Evolutionary conservation across 2,113 vertebrate genomes (phyloP), one percentile per base, ranked within the genome.

Genomic region (Glaucomys volans): DNA sequence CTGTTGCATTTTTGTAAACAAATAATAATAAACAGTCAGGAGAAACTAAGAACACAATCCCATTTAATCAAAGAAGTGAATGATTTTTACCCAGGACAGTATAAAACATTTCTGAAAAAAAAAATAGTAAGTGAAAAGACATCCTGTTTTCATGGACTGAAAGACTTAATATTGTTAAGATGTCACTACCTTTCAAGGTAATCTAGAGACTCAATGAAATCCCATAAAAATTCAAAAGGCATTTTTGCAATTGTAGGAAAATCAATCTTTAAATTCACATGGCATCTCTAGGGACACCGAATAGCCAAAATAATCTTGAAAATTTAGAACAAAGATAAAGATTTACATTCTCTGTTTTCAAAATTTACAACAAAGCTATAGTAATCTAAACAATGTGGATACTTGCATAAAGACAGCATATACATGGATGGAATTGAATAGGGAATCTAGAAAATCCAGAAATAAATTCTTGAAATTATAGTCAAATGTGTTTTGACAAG

Each of bases 311-410:
- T 26, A 79, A 40, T 69, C 12, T 40, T 79, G 16, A 32, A 79
- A 69, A 30, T 71, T 18, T 79, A 47, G 40, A 80, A 83, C 54
- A 52, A 52, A 37, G 17, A 47, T 74, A 5, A 91, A 64, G 22
- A 66, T 5, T 74, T 20, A 77, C 5, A 62, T 17, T 64, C 66
- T 37, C 42, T 90, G 22, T 42, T 76, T 80, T 90, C 50, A 93
- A 90, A 72, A 80, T 47, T 67, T n/a, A 59, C 35, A 82, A 32
- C 37, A 96, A 77, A 96, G 22, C 30, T 88, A 28, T 12, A 84
- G 10, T 37, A 54, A 84, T 76, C n/a, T 26, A 88, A 80, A 96
- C 1, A 35, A 28, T 22, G 10, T 57, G 57, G 52, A n/a, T 81
- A 57, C 11, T 37, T 74, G 32, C 35, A 72, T 81, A 37, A 87